Base-by-base conservation (phyloP, 2,888 invertebrate genomes). In the Hyalella azteca region DNA sequence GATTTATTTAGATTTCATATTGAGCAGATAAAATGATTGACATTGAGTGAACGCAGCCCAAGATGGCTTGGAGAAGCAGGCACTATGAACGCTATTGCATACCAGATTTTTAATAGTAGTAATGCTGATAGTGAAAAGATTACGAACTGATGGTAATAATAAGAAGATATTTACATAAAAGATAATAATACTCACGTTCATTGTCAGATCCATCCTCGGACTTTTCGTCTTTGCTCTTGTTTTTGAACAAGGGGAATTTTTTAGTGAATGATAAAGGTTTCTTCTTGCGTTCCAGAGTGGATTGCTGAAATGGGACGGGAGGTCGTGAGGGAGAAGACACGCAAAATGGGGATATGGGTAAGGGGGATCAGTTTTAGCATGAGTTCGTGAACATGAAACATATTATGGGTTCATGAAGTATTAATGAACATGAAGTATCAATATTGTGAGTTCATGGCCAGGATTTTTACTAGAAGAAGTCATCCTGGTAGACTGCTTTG, bases 191-290 rank as follows among this genome's bases (percentile, higher is more conserved):
- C 97, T 95, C 92, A 97, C 97, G 96, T 93, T 97, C 97, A 91
- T 95, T 96, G 88, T 96, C 96, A 86, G 96, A 97, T 88, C 96
- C 95, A 88, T 98, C 97, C 89, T 97, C 96, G 78, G 95, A 95
- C 89, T 96, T 96, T 88, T 97, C 96, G 89, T 99, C 98, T 90
- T 85, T 84, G 59, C 97, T 96, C 90, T 97, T 97, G 91, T 99
- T 99, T 95, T 98, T 98, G 90, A 99, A 99, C 45, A 75, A 75
- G 50, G 98, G 98, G 90, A 99, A 98, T 89, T 95, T 96, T 89
- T 98, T 92, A 88, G 97, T 97, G 90, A 99, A 98, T 81, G 97
- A 97, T 87, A 98, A 94, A 87, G 98, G 98, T 90, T 98, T 97
- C 92, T 98, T 97, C 91, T 96, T 96, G 88, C 96, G 92, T 89